Percentiles rank a stretch among this genome's conserved stretches.
Conservation (phyloP, 2,888 invertebrate genomes). For the Apotomis betuletana region DNA sequence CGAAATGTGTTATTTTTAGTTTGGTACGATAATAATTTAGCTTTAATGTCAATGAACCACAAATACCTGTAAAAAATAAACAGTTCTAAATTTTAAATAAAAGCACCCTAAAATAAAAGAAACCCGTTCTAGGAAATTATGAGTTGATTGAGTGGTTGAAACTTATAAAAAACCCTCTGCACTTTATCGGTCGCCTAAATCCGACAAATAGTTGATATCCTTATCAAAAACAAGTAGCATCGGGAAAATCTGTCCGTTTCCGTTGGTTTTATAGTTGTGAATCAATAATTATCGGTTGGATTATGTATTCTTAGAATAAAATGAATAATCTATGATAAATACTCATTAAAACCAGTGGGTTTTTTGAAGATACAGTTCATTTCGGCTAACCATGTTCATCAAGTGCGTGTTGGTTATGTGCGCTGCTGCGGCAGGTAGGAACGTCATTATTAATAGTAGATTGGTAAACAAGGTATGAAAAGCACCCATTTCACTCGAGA, state of each 20-base stretch:
- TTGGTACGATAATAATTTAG: too few relatives aligned
- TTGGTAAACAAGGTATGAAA: too few relatives aligned
- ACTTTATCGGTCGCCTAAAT: neutral
- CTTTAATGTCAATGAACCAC: too few relatives aligned
- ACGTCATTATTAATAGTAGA: neutral
- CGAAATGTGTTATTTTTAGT: too few relatives aligned
- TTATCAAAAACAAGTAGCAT: conserved; percentile 21
- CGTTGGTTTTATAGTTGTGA: conserved; percentile 30
- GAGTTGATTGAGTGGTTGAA: too few relatives aligned
- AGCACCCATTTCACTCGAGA: too few relatives aligned
- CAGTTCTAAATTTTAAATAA: too few relatives aligned
- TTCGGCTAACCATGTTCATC: conserved; percentile 59
- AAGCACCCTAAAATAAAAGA: too few relatives aligned
- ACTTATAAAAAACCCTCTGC: too few relatives aligned
- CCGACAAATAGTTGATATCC: neutral
- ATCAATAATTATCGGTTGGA: conserved; percentile 36
- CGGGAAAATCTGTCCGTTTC: conserved; percentile 8
- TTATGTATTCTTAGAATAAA: conserved; percentile 37
- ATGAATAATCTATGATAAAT: conserved; percentile 53
- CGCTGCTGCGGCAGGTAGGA: conserved; percentile 67
- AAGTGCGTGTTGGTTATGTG: conserved; percentile 62
- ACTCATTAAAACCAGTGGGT: conserved; percentile 58
- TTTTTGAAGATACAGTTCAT: conserved; percentile 43
- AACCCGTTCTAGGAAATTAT: too few relatives aligned
- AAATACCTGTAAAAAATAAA: too few relatives aligned